phyloP scores from a whole-genome alignment of 2,797 vertebrate genomes.

The Syngnathus rostellatus region DNA sequence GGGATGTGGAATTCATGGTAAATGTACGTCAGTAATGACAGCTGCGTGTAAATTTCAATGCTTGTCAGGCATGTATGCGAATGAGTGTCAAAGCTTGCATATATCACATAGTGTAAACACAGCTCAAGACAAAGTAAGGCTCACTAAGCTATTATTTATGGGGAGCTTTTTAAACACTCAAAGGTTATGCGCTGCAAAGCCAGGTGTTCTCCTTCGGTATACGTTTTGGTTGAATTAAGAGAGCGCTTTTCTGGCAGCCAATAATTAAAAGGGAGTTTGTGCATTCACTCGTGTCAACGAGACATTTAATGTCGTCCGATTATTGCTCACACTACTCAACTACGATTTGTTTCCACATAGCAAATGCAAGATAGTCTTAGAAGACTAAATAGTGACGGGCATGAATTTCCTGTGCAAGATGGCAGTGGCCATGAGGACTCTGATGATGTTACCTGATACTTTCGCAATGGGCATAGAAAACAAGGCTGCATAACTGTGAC shows the following conservation, averaged over 20 bases:
- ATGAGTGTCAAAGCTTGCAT: slow-evolving; percentile 19
- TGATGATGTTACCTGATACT: not conserved
- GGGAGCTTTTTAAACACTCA: slow-evolving; percentile 21
- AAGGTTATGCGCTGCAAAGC: slow-evolving; percentile 4
- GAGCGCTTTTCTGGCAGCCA: slow-evolving; percentile 6
- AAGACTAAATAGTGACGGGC: not conserved
- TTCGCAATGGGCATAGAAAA: not conserved
- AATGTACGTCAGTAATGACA: slow-evolving; percentile 6
- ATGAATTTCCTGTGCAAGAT: not conserved
- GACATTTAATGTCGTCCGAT: not conserved
- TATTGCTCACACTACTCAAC: not conserved
- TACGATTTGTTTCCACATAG: not conserved
- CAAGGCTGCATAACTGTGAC: not conserved
- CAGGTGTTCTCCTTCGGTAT: slow-evolving; percentile 31
- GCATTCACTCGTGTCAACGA: not conserved
- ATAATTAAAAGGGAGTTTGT: slow-evolving; percentile 7
- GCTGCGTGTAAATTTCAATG: slow-evolving; percentile 9
- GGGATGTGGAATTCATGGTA: slow-evolving; percentile 6
- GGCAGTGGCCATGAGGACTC: not conserved
- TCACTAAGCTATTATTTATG: slow-evolving; percentile 27
- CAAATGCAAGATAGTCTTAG: not conserved
- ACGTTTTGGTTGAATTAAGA: slow-evolving; percentile 19
- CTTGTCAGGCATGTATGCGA: slow-evolving; percentile 15
- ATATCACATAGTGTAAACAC: slow-evolving; percentile 19
- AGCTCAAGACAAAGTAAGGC: not conserved